phyloP scores from a whole-genome alignment of 2,888 invertebrate genomes.

The Calephelis perditalis region DNA sequence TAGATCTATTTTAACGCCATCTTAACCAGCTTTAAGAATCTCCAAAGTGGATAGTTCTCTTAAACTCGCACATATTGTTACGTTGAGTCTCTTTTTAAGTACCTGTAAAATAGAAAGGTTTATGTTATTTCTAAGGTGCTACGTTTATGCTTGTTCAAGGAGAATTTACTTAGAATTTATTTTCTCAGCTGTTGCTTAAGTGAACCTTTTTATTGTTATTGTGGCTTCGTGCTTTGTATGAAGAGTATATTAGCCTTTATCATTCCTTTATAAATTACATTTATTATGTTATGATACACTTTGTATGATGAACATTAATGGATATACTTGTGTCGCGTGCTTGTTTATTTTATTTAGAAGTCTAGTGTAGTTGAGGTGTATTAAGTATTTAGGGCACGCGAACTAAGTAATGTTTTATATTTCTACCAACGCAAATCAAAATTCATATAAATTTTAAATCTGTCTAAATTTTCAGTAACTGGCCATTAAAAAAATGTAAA shows the following conservation, averaged over 20 bases:
- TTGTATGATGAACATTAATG: neutral
- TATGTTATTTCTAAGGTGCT: slow-evolving; percentile 19
- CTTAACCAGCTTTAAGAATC: slow-evolving; percentile 31
- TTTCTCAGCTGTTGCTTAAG: slow-evolving; percentile 7
- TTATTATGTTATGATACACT: neutral
- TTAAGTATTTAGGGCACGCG: too few species aligned
- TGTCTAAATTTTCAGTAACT: too few species aligned
- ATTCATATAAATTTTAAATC: too few species aligned
- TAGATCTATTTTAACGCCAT: slow-evolving; percentile 31
- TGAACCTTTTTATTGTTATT: slow-evolving; percentile 9
- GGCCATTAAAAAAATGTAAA: too few species aligned
- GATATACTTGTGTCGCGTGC: neutral
- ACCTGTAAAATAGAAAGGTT: slow-evolving; percentile 42
- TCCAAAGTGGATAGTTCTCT: slow-evolving; percentile 44
- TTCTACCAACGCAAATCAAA: too few species aligned
- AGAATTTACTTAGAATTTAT: slow-evolving; percentile 8
- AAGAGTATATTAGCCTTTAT: slow-evolving; percentile 5
- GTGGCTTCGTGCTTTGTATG: slow-evolving; percentile 1
- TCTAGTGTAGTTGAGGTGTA: too few species aligned
- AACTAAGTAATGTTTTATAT: too few species aligned
- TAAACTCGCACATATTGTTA: slow-evolving; percentile 49
- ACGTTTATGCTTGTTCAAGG: slow-evolving; percentile 10
- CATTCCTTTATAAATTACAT: neutral
- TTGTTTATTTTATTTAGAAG: too few species aligned
- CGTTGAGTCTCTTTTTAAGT: slow-evolving; percentile 34